Evolutionary conservation across 2,888 invertebrate species (phyloP).

Genomic region (Lepeophtheirus nordmannii): DNA sequence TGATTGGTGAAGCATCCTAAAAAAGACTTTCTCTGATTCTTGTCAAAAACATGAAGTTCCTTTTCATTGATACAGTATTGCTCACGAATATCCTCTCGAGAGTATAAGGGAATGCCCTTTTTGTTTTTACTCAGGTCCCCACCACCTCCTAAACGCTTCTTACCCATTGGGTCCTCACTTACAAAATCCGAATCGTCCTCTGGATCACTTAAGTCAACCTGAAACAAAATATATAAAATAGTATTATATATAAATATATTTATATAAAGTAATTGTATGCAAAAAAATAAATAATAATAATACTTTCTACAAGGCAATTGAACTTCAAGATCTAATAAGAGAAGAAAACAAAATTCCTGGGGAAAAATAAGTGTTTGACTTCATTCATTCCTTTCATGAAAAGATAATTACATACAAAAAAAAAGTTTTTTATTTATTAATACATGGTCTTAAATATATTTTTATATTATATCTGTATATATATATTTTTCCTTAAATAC

Average conservation of each 20-base stretch:
- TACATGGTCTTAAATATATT: no score
- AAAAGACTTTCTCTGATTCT: constrained; percentile 46
- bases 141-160: neutral
- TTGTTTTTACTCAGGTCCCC: constrained; percentile 26
- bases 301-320: no score
- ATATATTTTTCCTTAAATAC: no score
- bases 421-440: no score
- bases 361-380: no score
- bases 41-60: constrained; percentile 57
- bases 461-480: no score
- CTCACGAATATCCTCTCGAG: constrained; percentile 74
- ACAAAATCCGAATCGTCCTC: constrained; percentile 6
- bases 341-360: no score
- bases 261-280: no score
- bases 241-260: neutral
- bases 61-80: constrained; percentile 86
- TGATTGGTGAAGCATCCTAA: constrained; percentile 55
- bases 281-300: no score
- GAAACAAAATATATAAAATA: neutral
- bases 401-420: no score
- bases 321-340: no score
- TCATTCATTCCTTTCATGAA: no score
- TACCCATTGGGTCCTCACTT: constrained; percentile 17
- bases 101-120: constrained; percentile 43
- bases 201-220: constrained; percentile 23